These are phyloP conservation scores for Montipora capitata DNA, from an alignment of 92 coral and sea anemone species.

Conservation along the genomic window DNA sequence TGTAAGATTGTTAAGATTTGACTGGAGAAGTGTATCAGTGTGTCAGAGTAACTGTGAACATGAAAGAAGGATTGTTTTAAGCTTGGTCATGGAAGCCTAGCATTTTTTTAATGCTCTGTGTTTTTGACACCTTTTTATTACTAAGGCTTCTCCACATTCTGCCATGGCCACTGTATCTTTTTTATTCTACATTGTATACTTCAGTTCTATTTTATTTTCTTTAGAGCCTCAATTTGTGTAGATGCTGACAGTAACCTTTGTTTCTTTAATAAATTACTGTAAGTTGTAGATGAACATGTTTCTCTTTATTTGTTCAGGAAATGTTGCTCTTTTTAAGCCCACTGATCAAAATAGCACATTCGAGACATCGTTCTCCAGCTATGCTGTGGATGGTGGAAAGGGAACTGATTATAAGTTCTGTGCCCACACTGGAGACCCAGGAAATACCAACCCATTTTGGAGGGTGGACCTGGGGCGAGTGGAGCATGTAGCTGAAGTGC, in stretches of 20 bases:
- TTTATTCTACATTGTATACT: no score
- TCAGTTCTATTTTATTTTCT: no score
- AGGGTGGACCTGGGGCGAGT: conserved; percentile 32
- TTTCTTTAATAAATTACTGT: background rate
- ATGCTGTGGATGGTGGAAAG: conserved; percentile 2
- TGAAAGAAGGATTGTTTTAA: no score
- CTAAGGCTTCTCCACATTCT: no score
- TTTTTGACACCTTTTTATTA: no score
- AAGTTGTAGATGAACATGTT: background rate
- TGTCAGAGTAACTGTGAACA: no score
- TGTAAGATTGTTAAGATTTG: no score
- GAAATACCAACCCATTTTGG: background rate
- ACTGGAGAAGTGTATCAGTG: no score
- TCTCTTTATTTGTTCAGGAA: background rate
- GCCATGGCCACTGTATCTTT: no score
- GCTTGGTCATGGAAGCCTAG: no score
- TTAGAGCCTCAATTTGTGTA: background rate
- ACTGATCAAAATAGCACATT: background rate
- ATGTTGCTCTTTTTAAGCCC: background rate
- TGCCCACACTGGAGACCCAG: background rate
- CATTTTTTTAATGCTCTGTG: no score
- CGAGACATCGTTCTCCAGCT: background rate
- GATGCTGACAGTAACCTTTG: background rate
- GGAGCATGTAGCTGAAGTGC: conserved; percentile 20
- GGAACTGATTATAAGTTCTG: background rate